Evolutionary conservation across 1,140 invertebrate species (phyloP), one percentile per base, ranked within the genome.

Genomic region (Melitaea cinxia): DNA sequence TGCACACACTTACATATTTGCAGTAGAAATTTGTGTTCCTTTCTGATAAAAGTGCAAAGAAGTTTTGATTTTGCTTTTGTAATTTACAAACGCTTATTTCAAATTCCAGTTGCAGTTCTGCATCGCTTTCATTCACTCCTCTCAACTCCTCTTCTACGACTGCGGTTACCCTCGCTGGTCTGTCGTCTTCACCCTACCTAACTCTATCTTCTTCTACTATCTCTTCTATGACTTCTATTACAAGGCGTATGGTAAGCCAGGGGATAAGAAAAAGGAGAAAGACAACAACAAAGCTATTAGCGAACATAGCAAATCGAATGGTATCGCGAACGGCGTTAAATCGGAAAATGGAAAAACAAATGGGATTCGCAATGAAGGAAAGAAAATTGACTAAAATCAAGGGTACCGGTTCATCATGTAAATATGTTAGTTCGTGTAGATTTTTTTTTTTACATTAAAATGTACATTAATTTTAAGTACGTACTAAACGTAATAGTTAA

Each of bases 91-190:
- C 53, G 42, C 17, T 17, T 35, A n/a, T 54, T 64, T 52, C 14
- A 35, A 39, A 71, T 93, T 92, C 50, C 84, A 96, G 95, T 91
- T 93, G 53, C 95, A 96, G 89, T 96, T 96, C 85, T 95, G 95
- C 77, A 87, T 96, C 54, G 92, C 94, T 0, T 96, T 96, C 83
- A 68, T 96, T 6, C 96, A 98, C 83, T 95, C 94, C 6, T 93
- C 94, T 5, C 96, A 97, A 82, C 88, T 98, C 30, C 81, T 98
- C 0, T 94, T 96, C 89, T 95, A 96, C 77, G 96, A 97, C 68
- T 98, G 97, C 83, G 94, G 95, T 4, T 98, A 96, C 78, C 97
- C 97, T 1, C 92, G 92, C 58, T 95, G 94, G 94, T 93, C 94
- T 0, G 88, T 95, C 0, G 91, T 94, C 68, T 92, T 96, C 50